Evolutionary conservation across 2,797 vertebrate genomes (phyloP).

Genomic region (Scolopax bukidnonensis): DNA sequence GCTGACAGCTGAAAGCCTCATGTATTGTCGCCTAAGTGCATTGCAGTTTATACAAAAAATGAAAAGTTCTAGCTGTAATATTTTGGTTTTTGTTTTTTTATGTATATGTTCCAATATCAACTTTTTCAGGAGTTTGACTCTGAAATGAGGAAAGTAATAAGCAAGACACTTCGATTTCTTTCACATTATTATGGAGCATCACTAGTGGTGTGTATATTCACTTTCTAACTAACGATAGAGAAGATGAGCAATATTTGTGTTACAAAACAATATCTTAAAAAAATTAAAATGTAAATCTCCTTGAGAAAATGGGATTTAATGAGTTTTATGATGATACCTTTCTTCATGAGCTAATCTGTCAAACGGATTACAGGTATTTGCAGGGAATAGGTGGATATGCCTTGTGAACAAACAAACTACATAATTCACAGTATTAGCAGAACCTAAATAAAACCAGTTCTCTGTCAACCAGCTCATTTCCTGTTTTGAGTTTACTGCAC

Average conservation of each 20-base stretch:
- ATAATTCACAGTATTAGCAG: not conserved
- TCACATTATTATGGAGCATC: constrained; percentile 93
- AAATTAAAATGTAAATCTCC: not conserved
- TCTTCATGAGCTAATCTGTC: not conserved
- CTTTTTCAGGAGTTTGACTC: constrained; percentile 91
- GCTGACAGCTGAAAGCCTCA: constrained; percentile 58
- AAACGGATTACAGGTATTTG: not conserved
- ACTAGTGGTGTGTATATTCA: constrained; percentile 85
- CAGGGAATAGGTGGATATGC: not conserved
- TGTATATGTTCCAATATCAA: not conserved
- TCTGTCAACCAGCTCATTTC: not conserved
- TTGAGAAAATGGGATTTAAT: not conserved
- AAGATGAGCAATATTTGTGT: not conserved
- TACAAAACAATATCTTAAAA: not conserved
- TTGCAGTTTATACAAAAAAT: not conserved
- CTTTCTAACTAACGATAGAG: not conserved
- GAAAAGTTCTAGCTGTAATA: constrained; percentile 18
- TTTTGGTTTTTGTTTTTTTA: constrained; percentile 49
- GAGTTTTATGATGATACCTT: not conserved
- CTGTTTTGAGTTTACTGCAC: not conserved
- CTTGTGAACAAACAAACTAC: not conserved
- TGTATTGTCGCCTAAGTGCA: constrained; percentile 1
- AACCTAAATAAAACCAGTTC: not conserved
- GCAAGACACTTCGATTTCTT: constrained; percentile 93
- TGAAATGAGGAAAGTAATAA: constrained; percentile 90